Conservation (phyloP, 2,113 vertebrate genomes). For the Laticauda laticaudata region DNA sequence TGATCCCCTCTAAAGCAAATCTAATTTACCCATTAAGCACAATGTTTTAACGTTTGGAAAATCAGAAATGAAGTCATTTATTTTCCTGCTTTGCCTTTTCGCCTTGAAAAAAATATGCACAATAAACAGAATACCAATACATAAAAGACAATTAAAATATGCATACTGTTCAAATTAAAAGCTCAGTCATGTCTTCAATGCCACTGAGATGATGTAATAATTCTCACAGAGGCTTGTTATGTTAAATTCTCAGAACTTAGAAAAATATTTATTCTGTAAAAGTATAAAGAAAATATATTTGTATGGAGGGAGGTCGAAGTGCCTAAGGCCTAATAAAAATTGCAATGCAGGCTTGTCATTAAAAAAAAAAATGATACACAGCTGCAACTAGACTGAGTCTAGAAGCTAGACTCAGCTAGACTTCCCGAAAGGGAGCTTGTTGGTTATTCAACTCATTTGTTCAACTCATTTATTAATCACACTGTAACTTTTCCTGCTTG, state of each 20-base stretch:
- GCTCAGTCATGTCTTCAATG: background rate
- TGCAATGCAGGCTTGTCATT: background rate
- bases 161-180: background rate
- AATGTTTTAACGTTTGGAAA: background rate
- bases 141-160: background rate
- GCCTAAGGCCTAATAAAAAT: background rate
- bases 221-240: background rate
- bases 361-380: background rate
- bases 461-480: background rate
- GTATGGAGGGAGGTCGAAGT: background rate
- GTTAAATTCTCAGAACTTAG: background rate
- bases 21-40: background rate
- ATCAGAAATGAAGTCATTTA: background rate
- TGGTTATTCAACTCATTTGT: background rate
- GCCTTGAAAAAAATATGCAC: background rate
- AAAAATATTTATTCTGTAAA: background rate
- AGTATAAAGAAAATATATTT: background rate
- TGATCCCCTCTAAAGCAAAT: background rate
- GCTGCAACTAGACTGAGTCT: background rate
- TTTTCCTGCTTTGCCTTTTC: background rate
- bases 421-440: background rate
- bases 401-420: background rate
- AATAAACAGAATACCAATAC: background rate
- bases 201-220: background rate
- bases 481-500: background rate